phyloP scores from a whole-genome alignment of 2,113 vertebrate species.

The Vulpes vulpes region DNA sequence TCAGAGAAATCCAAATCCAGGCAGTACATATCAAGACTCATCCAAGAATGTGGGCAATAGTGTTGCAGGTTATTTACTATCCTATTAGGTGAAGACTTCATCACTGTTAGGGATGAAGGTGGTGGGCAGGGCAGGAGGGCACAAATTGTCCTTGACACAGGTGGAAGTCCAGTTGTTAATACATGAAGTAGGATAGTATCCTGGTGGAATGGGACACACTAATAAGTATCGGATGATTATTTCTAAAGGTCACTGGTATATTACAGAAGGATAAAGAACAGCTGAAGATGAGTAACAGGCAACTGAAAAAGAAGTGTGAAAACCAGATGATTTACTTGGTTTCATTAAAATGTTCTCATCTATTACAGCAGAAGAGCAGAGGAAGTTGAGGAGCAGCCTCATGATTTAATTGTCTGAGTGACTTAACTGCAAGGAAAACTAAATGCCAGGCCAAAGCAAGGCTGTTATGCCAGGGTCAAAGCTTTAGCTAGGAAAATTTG shows the following conservation, averaged over 20 bases:
- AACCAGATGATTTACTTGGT: neutral
- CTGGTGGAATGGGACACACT: neutral
- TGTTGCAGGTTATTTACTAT: neutral
- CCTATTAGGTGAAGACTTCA: neutral
- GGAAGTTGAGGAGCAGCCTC: neutral
- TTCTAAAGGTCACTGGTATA: neutral
- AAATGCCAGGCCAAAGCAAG: neutral
- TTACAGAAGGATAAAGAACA: neutral
- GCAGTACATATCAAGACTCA: neutral
- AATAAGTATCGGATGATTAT: neutral
- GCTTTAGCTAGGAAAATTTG: neutral
- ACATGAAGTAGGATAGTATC: neutral
- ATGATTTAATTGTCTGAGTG: neutral
- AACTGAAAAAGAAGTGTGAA: neutral
- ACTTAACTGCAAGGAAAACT: neutral
- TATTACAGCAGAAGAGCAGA: neutral
- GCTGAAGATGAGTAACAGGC: neutral
- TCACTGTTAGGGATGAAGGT: neutral
- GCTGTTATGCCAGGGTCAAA: neutral
- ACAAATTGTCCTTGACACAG: neutral
- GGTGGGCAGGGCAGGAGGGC: neutral
- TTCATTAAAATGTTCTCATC: neutral
- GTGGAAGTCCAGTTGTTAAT: neutral
- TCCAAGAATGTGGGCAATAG: neutral
- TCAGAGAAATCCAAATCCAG: neutral